Evolutionary conservation across 1,140 invertebrate species (phyloP), one percentile per base, ranked within the genome.

Genomic region (Cydia pomonella): DNA sequence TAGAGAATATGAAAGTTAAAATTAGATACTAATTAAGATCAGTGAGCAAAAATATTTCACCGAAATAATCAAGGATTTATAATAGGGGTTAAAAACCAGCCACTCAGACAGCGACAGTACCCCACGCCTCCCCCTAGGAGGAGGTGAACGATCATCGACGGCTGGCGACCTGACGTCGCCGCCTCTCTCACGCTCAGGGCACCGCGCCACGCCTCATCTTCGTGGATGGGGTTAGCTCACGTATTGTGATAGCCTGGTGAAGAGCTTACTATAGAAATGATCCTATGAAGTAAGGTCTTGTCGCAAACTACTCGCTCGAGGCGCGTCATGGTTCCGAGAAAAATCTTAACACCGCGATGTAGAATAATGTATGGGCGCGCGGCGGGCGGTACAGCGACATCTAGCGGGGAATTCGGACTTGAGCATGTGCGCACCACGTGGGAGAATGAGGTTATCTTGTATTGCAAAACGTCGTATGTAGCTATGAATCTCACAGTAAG

Each of bases 201-300:
- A 64, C 79, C 78, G 76, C 78, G 78, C 79, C 78, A 84, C 80
- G 23, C 66, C 79, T 81, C 82, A 73, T 84, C 82, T 80, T 73
- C 77, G 79, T 73, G 79, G 66, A 72, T 77, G 53, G 71, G 63
- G 74, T 50, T 23, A 41, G 76, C 77, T 76, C 79, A 77, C 78
- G 63, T 80, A 80, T 75, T 78, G 80, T 77, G 80, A 81, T 72
- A 23, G 27, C 75, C 78, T 77, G 41, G 74, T 69, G 78, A 79
- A 81, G 78, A 78, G 76, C 80, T 81, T 83, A 81, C 79, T 79
- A 81, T 81, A 81, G 79, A 83, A 81, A 79, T 79, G 81, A 81
- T 82, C 81, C 79, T 83, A 81, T 83, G 78, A 83, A 81, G 80
- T 84, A 82, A 82, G 79, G 80, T 82, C 80, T 82, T 82, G 66